Evolutionary conservation across 2,888 invertebrate genomes (phyloP).

Genomic region (Chymomyza fuscimana): DNA sequence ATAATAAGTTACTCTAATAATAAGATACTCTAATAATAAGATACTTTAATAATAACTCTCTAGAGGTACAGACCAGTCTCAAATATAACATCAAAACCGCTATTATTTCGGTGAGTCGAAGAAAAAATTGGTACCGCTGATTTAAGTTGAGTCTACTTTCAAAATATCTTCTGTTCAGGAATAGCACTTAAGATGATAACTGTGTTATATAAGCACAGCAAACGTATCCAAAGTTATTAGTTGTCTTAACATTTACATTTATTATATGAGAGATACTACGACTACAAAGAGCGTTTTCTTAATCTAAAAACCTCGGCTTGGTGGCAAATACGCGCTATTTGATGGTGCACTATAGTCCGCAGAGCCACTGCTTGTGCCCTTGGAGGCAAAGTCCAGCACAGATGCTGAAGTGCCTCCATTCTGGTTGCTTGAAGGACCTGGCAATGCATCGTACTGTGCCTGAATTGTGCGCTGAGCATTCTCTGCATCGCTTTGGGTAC

Average conservation of each 20-base stretch:
- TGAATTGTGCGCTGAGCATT: constrained; percentile 76
- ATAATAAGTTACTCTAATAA: too few species aligned
- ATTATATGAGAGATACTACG: not conserved
- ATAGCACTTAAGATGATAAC: too few species aligned
- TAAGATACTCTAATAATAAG: too few species aligned
- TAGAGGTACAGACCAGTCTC: too few species aligned
- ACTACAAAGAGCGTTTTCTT: constrained; percentile 18
- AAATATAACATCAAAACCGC: too few species aligned
- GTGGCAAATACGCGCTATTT: constrained; percentile 64
- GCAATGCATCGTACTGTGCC: constrained; percentile 70
- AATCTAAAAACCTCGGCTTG: constrained; percentile 61
- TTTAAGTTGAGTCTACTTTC: too few species aligned
- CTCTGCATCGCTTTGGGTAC: constrained; percentile 74
- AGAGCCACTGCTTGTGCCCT: constrained; percentile 26
- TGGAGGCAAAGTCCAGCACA: constrained; percentile 69
- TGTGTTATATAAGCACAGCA: too few species aligned
- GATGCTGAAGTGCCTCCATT: constrained; percentile 66
- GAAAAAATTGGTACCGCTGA: too few species aligned
- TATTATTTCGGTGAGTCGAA: too few species aligned
- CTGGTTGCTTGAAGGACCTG: constrained; percentile 62
- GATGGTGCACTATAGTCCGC: constrained; percentile 41
- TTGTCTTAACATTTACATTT: not conserved
- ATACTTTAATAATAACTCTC: too few species aligned
- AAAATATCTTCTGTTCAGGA: too few species aligned
- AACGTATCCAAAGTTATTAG: not conserved